Conservation (phyloP, 2,797 vertebrate genomes). For the Percopsis omiscomaycus region DNA sequence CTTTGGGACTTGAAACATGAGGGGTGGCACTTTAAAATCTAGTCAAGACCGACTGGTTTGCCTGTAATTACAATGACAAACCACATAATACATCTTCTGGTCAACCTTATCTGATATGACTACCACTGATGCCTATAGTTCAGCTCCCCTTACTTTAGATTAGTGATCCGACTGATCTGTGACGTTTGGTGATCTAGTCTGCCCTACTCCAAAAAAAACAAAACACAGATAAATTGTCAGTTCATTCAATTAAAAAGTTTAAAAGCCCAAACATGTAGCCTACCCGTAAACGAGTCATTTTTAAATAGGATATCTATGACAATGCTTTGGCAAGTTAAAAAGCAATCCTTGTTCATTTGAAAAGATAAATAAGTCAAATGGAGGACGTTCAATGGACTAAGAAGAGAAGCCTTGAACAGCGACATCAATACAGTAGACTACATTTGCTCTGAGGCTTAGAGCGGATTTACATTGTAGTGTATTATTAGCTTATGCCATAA, state of each 20-base stretch:
- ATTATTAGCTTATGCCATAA: neutral
- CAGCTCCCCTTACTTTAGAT: slow-evolving; percentile 42
- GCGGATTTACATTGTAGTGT: too few species aligned
- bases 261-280: too few species aligned
- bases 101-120: slow-evolving; percentile 59
- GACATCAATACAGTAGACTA: too few species aligned
- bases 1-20: slow-evolving; percentile 57
- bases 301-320: too few species aligned
- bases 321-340: too few species aligned
- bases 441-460: too few species aligned
- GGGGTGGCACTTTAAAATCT: slow-evolving; percentile 66
- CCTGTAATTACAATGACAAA: slow-evolving; percentile 58
- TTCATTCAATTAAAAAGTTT: too few species aligned
- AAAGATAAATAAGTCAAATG: too few species aligned
- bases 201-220: neutral
- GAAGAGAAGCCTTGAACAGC: too few species aligned
- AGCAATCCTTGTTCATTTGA: too few species aligned
- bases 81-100: slow-evolving; percentile 51
- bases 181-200: slow-evolving; percentile 4
- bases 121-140: slow-evolving; percentile 51
- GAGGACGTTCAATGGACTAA: neutral
- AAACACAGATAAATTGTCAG: too few species aligned
- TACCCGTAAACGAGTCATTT: too few species aligned
- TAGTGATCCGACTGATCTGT: neutral
- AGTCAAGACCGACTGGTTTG: slow-evolving; percentile 67